Base-by-base conservation (phyloP, 35 echinoderm and acorn worm species). In the Ptychodera flava region DNA sequence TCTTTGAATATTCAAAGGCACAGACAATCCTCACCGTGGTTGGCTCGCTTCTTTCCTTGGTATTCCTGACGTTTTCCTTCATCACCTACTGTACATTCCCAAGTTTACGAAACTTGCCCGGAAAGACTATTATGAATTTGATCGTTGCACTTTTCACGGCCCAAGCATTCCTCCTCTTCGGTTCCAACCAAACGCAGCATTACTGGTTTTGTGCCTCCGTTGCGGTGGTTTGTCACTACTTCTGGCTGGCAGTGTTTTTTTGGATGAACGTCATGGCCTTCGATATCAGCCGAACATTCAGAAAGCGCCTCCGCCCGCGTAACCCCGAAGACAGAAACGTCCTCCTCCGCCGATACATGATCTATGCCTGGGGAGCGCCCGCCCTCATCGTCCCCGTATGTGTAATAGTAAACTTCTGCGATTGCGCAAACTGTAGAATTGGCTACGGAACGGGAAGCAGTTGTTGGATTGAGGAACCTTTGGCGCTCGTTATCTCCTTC, bases 181-280 rank as follows among this genome's bases (percentile, higher is more conserved):
- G 84, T 53, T 75, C 78, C 14, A 52, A 86, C 77, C 38, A 82
- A 32, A 83, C 86, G n/a, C n/a, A 78, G 0, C 34, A 36, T 31
- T 29, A 38, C 0, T 31, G 16, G 1, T 16, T 90, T 22, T 95
- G 93, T 32, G 28, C 80, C 28, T 33, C 84, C 29, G 77, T 89
- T 22, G 93, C 87, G 1, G 35, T 90, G 1, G 1, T 89, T 22
- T 79, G 82, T 6, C 93, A 95, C 80, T 92, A 84, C 76, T 90
- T 85, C 0, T 95, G 93, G 93, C 79, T 95, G 28, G 84, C 83
- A 1, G 84, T 78, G 31, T 95, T 95, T 79, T 85, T 82, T 12
- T 92, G 90, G 93, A 95, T 95, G 93, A 86, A 80, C n/a, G 88
- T 92, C 30, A 38, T 92, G 33, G 84, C 90, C 1, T 92, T 86